Evolutionary conservation across 2,113 vertebrate genomes (phyloP).

Genomic region (Podarcis cretensis): DNA sequence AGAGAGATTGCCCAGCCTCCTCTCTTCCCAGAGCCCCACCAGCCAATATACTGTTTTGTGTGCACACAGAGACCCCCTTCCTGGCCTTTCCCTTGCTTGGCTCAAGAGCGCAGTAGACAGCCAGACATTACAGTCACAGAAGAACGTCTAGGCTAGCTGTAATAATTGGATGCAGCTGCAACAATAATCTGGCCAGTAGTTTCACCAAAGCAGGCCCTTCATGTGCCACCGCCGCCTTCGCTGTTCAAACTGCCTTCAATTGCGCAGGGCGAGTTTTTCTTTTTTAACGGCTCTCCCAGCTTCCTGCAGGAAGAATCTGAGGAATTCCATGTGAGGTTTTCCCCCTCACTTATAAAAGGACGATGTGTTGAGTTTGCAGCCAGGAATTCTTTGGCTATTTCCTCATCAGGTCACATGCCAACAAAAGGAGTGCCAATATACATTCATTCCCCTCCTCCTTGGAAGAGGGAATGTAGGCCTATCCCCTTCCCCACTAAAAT

Average conservation of each 20-base stretch:
- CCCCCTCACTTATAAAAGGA: constrained; percentile 69
- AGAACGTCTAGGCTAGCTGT: constrained; percentile 32
- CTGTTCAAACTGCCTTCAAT: constrained; percentile 50
- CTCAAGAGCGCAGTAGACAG: background rate
- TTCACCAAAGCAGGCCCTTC: constrained; percentile 44
- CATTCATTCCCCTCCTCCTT: constrained; percentile 18
- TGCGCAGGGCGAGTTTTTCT: constrained; percentile 25
- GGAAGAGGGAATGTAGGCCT: constrained; percentile 23
- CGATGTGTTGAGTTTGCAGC: constrained; percentile 72
- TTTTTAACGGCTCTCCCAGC: constrained; percentile 59
- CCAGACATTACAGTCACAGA: constrained; percentile 25
- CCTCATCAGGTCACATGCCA: constrained; percentile 72
- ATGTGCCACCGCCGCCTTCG: constrained; percentile 40
- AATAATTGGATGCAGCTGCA: constrained; percentile 67
- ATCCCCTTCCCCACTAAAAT: background rate
- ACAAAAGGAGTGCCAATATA: constrained; percentile 52
- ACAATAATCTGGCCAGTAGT: constrained; percentile 30
- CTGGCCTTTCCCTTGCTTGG: background rate
- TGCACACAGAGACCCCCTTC: background rate
- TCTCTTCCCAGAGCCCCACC: background rate
- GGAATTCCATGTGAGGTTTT: constrained; percentile 74
- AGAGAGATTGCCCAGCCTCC: too few relatives aligned
- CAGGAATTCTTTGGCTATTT: constrained; percentile 80
- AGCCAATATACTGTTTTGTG: background rate
- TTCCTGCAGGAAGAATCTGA: constrained; percentile 75